Conservation (phyloP, 2,113 vertebrate species). For the Baryphthengus martii region DNA sequence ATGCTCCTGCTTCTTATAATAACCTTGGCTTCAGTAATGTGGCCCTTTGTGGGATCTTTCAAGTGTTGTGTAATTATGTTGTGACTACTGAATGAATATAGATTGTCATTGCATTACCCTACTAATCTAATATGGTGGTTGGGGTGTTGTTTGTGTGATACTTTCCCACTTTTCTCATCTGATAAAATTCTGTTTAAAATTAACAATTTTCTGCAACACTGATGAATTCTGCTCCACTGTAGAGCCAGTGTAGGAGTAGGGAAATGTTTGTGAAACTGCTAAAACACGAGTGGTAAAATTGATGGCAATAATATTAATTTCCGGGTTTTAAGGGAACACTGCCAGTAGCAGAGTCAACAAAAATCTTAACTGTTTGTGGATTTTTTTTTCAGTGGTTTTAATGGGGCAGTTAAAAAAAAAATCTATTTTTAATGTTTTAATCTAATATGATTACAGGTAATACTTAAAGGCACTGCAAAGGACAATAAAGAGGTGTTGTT, state of each 20-base stretch:
- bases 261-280: background rate
- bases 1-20: conserved; percentile 28
- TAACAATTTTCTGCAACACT: background rate
- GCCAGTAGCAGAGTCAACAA: background rate
- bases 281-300: background rate
- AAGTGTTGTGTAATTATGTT: background rate
- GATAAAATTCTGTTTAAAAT: background rate
- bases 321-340: background rate
- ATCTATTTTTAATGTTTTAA: background rate
- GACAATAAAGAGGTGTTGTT: background rate
- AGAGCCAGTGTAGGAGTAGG: background rate
- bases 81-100: background rate
- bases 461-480: background rate
- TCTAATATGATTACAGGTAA: background rate
- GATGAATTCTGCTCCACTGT: background rate
- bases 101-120: background rate
- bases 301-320: background rate
- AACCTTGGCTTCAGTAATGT: conserved; percentile 14
- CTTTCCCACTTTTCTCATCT: background rate
- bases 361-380: background rate
- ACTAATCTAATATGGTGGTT: background rate
- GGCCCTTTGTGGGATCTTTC: background rate
- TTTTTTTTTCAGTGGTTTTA: background rate
- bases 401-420: background rate
- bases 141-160: background rate